A percentile compares a stretch with the other conserved stretches of the same genome.
phyloP scores from a whole-genome alignment of 2,113 vertebrate species.

The Salvelinus sp. region DNA sequence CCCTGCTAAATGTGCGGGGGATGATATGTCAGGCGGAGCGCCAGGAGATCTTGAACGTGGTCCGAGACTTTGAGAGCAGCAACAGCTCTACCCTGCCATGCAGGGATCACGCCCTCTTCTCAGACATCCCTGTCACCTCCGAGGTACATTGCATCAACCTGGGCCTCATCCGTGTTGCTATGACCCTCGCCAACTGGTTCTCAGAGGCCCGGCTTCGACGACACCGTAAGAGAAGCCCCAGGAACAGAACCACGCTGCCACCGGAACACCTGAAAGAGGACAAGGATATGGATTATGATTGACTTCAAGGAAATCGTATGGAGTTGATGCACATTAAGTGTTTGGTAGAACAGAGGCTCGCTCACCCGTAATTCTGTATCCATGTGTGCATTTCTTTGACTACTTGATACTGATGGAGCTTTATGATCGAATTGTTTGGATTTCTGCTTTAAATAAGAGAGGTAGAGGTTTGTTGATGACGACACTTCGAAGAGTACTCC shows the following conservation, averaged over 20 bases:
- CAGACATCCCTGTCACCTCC: constrained; percentile 77
- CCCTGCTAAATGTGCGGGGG: constrained; percentile 83
- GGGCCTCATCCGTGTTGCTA: constrained; percentile 68
- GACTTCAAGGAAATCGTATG: constrained; percentile 9
- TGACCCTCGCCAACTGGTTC: constrained; percentile 73
- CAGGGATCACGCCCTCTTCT: constrained; percentile 78
- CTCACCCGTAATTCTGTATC: too few relatives aligned
- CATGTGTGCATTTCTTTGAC: constrained; percentile 1
- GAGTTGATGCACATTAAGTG: too few relatives aligned
- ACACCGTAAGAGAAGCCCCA: constrained; percentile 16
- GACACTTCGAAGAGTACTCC: background rate
- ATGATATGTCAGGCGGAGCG: constrained; percentile 75
- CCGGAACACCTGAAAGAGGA: constrained; percentile 40
- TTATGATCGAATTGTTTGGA: background rate
- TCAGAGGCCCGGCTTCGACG: constrained; percentile 63
- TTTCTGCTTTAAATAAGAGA: background rate
- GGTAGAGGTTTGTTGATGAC: background rate
- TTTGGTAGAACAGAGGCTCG: too few relatives aligned
- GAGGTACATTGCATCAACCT: constrained; percentile 80
- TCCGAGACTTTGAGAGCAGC: constrained; percentile 78
- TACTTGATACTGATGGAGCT: background rate
- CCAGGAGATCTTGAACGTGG: constrained; percentile 84
- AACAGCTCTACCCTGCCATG: constrained; percentile 46
- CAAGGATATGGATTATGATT: constrained; percentile 34
- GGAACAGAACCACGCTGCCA: constrained; percentile 6